Conservation (phyloP, 1,140 invertebrate species). For the Battus philenor region DNA sequence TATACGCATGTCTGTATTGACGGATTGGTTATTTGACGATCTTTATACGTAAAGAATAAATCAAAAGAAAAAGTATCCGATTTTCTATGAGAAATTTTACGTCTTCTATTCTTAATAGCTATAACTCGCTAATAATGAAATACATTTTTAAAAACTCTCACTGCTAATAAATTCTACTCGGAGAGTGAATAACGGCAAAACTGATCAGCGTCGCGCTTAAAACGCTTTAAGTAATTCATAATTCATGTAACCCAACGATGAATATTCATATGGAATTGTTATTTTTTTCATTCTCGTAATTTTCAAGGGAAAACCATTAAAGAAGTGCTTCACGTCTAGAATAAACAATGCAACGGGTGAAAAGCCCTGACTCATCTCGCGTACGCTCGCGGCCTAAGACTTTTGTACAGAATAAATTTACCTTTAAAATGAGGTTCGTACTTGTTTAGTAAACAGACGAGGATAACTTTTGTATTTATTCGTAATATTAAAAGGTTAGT, state of each 20-base stretch:
- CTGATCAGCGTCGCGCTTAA: not conserved
- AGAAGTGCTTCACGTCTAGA: constrained; percentile 47
- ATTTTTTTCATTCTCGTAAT: constrained; percentile 1
- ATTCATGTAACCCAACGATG: constrained; percentile 38
- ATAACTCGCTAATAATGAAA: no score
- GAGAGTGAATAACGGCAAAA: no score
- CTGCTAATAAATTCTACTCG: no score
- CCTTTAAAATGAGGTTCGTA: constrained; percentile 42
- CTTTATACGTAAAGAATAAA: not conserved
- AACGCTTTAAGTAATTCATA: constrained; percentile 26
- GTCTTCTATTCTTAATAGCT: no score
- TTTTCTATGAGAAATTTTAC: no score
- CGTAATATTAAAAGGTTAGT: constrained; percentile 6
- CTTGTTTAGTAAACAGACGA: constrained; percentile 17
- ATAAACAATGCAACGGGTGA: constrained; percentile 62
- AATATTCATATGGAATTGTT: constrained; percentile 35
- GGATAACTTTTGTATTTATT: constrained; percentile 9
- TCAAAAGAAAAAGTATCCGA: no score
- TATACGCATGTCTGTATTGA: constrained; percentile 8
- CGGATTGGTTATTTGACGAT: not conserved
- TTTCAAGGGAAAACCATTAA: constrained; percentile 43
- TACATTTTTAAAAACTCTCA: no score
- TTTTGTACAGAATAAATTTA: constrained; percentile 63
- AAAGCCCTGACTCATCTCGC: constrained; percentile 67
- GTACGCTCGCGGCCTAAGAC: constrained; percentile 31